Percentiles rank a stretch among this genome's conserved stretches.
Conservation (phyloP, 2,113 vertebrate genomes). For the Aegypius monachus region DNA sequence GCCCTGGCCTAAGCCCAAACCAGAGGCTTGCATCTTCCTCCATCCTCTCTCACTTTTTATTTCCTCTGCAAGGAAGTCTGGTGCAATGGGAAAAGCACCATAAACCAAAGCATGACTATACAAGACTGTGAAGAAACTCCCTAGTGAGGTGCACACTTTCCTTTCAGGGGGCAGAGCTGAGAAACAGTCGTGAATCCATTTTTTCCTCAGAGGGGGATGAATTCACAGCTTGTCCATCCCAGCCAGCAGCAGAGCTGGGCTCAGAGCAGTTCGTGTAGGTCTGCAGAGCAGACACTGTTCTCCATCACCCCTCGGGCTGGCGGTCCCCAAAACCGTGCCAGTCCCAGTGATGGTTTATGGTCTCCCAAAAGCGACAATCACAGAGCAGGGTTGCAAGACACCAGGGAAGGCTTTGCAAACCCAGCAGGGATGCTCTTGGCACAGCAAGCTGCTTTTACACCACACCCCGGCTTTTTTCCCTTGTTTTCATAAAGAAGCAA, state of each 20-base stretch:
- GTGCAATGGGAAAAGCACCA: background rate
- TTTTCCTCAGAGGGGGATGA: background rate
- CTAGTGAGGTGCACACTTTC: background rate
- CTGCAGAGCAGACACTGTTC: background rate
- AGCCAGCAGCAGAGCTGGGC: background rate
- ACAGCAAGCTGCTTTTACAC: background rate
- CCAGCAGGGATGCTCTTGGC: conserved; percentile 8
- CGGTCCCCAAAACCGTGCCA: background rate
- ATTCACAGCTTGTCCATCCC: background rate
- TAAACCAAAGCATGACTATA: background rate
- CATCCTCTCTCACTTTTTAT: background rate
- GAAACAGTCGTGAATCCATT: background rate
- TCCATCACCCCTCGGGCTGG: background rate
- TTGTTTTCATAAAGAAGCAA: conserved; percentile 15
- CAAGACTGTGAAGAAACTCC: background rate
- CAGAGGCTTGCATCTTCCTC: background rate
- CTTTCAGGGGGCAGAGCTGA: background rate
- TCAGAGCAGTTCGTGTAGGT: background rate
- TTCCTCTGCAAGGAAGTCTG: background rate
- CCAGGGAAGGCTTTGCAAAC: background rate
- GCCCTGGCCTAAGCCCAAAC: background rate
- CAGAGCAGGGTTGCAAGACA: background rate
- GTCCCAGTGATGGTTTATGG: background rate
- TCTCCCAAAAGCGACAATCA: background rate
- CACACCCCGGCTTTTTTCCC: background rate